Evolutionary conservation across 2,888 invertebrate species (phyloP), one percentile per base, ranked within the genome.

Genomic region (Orthosia gothica): DNA sequence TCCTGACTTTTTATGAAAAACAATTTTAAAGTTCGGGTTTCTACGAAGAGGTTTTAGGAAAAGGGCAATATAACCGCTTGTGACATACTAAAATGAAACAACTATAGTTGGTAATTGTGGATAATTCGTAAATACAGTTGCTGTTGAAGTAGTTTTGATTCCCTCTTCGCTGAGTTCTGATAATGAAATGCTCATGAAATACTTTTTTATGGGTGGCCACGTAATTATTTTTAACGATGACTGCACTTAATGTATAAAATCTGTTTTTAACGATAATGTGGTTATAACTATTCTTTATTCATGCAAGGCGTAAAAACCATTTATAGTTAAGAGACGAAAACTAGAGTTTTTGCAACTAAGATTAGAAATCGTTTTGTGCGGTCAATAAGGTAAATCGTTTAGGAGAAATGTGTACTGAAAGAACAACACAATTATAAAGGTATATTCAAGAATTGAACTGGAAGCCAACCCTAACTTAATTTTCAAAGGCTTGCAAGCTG

Each of bases 211-310:
- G 5, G n/a, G 47, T 47, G 23, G n/a, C 7, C 15, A 18, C 20
- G 23, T 18, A 26, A 55, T 40, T 52, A 32, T 55, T 62, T 50
- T 55, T 16, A 62, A 66, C 45, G 13, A 20, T n/a, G 45, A 45
- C 57, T 74, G 75, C 67, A 62, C 26, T 67, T 67, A 26, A 74
- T 67, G 66, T n/a, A 4, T 20, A 2, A 57, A 45, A 62, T 67
- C 66, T 76, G 67, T 47, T 57, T 66, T 63, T 16, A 62, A 76
- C 20, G 75, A 57, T 50, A 57, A 26, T 50, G 45, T 15, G 16
- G 9, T 4, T 18, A 0, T 16, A 23, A 23, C 16, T 23, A 15
- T 13, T 16, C 16, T 45, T 61, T 45, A 45, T 5, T 61, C 15
- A 45, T n/a, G n/a, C 5, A 40, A 13, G 5, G 13, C 5, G 40